Evolutionary conservation across 2,888 invertebrate species (phyloP).

Genomic region (Fragum fragum): DNA sequence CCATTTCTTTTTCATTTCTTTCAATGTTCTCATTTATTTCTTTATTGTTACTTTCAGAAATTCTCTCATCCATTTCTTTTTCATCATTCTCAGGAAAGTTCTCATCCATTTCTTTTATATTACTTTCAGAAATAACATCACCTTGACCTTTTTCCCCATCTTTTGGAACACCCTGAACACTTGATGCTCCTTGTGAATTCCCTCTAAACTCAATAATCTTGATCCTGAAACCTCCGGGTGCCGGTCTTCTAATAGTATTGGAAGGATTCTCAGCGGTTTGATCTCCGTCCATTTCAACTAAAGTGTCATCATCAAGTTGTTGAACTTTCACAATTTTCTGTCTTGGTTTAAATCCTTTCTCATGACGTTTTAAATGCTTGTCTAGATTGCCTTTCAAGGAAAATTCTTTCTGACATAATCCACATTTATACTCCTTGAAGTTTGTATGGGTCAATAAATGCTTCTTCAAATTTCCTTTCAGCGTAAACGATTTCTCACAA

Average conservation of each 20-base stretch:
- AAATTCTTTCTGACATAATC: conserved; percentile 45
- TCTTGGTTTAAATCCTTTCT: conserved; percentile 73
- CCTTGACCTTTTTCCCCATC: too few relatives aligned
- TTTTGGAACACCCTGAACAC: neutral
- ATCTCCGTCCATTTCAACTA: too few relatives aligned
- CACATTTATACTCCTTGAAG: conserved; percentile 44
- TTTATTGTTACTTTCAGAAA: too few relatives aligned
- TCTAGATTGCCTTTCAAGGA: conserved; percentile 59
- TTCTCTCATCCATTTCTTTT: too few relatives aligned
- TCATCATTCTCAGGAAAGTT: too few relatives aligned
- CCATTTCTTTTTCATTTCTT: too few relatives aligned
- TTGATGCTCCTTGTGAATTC: neutral
- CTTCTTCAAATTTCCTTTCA: conserved; percentile 57
- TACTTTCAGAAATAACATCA: too few relatives aligned
- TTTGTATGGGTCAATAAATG: conserved; percentile 50
- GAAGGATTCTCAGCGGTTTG: too few relatives aligned
- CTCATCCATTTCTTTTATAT: too few relatives aligned
- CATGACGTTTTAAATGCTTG: conserved; percentile 66
- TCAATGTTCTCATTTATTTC: too few relatives aligned
- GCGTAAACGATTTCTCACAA: conserved; percentile 48
- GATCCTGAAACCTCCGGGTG: neutral
- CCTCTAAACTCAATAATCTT: neutral
- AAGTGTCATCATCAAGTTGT: too few relatives aligned
- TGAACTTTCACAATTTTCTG: too few relatives aligned
- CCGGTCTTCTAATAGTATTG: neutral